phyloP scores from a whole-genome alignment of 92 coral and sea anemone species.

The Parazoanthus atlanticus region DNA sequence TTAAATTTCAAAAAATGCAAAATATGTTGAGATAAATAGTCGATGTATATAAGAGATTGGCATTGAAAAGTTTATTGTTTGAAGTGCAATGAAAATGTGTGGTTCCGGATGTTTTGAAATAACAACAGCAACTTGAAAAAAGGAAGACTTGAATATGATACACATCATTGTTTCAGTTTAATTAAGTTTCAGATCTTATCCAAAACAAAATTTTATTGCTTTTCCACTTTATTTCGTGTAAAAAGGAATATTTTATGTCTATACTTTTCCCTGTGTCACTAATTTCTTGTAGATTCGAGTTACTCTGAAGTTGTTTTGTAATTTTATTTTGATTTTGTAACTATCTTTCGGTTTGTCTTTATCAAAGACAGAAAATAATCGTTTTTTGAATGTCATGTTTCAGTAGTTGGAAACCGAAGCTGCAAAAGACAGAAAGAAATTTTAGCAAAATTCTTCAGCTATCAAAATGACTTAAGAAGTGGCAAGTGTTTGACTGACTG shows the following conservation, averaged over 20 bases:
- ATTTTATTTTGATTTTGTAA: too few relatives aligned
- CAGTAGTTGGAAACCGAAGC: neutral
- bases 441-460: neutral
- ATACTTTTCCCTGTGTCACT: neutral
- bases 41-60: neutral
- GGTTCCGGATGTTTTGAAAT: constrained; percentile 21
- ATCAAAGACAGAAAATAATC: neutral
- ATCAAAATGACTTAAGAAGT: neutral
- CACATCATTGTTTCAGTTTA: constrained; percentile 12
- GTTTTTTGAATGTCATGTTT: too few relatives aligned
- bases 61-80: neutral
- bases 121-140: neutral
- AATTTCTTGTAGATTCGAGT: neutral
- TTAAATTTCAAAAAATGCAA: too few relatives aligned
- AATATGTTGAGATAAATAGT: neutral
- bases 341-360: neutral
- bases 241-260: neutral
- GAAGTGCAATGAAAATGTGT: neutral
- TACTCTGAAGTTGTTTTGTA: neutral
- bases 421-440: neutral
- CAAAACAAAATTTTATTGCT: constrained; percentile 16
- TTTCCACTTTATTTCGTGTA: neutral
- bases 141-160: neutral
- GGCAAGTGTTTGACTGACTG: neutral
- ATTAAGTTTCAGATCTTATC: neutral